Evolutionary conservation across 92 coral and sea anemone genomes (phyloP), one percentile per base, ranked within the genome.

Genomic region (Epizoanthus illoricatus): DNA sequence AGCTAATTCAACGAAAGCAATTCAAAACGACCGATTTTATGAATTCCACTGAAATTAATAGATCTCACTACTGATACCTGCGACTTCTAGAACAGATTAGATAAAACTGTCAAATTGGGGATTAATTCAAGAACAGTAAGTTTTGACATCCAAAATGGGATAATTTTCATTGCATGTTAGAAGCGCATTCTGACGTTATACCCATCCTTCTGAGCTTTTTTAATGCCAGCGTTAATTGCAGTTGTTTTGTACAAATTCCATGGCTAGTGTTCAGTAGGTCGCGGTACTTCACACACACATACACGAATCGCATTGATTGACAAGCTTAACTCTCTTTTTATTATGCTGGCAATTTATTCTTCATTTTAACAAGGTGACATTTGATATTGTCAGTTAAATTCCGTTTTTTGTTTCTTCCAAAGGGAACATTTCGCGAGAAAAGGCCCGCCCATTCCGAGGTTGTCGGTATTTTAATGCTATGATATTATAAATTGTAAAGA

Each of bases 1-100:
- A 7, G 65, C n/a, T 16, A 52, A 45, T 39, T 68, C 73, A 68
- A 33, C 21, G 45, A 39, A 68, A 23, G 40, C 61, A 43, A 58
- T 43, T 43, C 82, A 15, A 52, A 45, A 20, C 82, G 45, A 64
- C 82, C 72, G 82, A 33, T 64, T 66, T 58, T 39, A 70, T 74
- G 88, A 88, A 88, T 79, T 64, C 80, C 83, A 64, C 24, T 54
- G 58, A 79, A 88, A 84, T 84, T 81, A 76, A 49, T 12, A 63
- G 88, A 88, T 88, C 79, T 74, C 86, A 74, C 65, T 47, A 78
- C 83, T 65, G 91, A 88, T 88, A 79, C 85, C 71, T 85, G 17
- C 28, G 85, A 65, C 64, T 85, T 67, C 68, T 83, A 84, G 71
- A 65, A 80, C 73, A 67, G 85, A 88, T 72, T 73, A 84, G 78